Conservation (phyloP, 2,797 vertebrate genomes). For the Schizopygopsis pylzovi region DNA sequence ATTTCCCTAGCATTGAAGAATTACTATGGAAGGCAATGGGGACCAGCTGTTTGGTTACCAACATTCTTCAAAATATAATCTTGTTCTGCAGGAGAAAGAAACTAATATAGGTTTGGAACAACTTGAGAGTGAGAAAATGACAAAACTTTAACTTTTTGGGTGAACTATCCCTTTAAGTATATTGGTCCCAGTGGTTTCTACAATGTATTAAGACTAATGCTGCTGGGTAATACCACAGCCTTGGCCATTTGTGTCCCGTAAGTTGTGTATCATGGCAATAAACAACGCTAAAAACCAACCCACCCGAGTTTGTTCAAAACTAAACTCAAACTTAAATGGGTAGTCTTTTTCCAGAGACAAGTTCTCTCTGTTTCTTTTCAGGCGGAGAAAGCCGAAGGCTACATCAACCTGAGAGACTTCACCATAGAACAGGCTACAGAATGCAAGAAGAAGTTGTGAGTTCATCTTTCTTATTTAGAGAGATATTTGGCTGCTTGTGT, state of each 20-base stretch:
- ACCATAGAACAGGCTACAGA: constrained; percentile 80
- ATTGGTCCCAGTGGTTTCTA: neutral
- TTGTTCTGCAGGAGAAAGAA: neutral
- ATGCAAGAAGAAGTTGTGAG: constrained; percentile 89
- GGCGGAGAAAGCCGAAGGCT: constrained; percentile 89
- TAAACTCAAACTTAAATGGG: neutral
- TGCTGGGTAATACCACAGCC: neutral
- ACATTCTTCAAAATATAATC: neutral
- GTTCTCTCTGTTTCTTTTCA: constrained; percentile 60
- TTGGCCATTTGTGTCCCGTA: neutral
- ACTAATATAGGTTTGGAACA: neutral
- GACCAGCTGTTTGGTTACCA: neutral
- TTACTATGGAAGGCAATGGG: neutral
- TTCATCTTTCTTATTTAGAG: constrained; percentile 7
- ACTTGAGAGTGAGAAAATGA: neutral
- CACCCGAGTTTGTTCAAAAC: neutral
- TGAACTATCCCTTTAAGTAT: neutral
- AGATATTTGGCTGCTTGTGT: neutral
- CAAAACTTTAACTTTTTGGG: neutral
- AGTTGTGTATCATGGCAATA: neutral
- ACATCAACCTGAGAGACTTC: constrained; percentile 83
- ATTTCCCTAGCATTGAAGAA: neutral
- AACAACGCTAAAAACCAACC: neutral
- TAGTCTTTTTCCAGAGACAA: neutral
- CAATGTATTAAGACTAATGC: neutral